phyloP scores from a whole-genome alignment of 2,888 invertebrate genomes.

The Caenorhabditis japonica region DNA sequence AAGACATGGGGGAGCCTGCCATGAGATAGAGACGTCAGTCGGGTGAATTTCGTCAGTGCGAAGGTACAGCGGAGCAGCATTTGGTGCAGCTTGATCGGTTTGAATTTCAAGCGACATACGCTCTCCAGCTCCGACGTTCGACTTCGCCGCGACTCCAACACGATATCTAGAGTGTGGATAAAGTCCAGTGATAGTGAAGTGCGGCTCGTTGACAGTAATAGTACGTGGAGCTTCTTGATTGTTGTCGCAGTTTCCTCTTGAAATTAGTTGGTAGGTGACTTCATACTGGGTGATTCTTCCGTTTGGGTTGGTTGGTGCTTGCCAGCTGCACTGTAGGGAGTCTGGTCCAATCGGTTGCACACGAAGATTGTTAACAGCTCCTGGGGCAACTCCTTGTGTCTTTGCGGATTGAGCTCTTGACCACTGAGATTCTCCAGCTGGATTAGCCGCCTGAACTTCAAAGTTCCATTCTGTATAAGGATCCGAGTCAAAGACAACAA shows the following conservation, averaged over 20 bases:
- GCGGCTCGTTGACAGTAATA: constrained; percentile 66
- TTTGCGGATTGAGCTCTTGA: constrained; percentile 70
- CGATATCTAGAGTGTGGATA: constrained; percentile 76
- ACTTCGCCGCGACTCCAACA: constrained; percentile 76
- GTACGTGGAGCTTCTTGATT: constrained; percentile 68
- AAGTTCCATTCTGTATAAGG: constrained; percentile 77
- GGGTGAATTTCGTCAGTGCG: constrained; percentile 68
- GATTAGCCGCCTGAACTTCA: constrained; percentile 76
- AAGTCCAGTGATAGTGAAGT: constrained; percentile 72
- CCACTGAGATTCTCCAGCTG: constrained; percentile 75
- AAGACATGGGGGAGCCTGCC: constrained; percentile 77
- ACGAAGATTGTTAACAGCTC: constrained; percentile 72
- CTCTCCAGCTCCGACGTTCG: constrained; percentile 70
- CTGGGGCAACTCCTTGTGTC: constrained; percentile 74
- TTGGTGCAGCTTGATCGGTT: constrained; percentile 74
- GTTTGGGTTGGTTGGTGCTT: constrained; percentile 74
- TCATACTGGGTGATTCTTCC: constrained; percentile 76
- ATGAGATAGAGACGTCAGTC: constrained; percentile 66
- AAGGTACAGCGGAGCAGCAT: constrained; percentile 72
- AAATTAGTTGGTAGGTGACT: constrained; percentile 76
- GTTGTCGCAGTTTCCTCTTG: constrained; percentile 75
- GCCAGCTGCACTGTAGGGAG: constrained; percentile 74
- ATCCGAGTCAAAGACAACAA: constrained; percentile 74
- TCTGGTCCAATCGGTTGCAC: constrained; percentile 71
- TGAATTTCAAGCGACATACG: constrained; percentile 71